These are phyloP conservation scores for Morelia viridis DNA, from an alignment of 2,797 vertebrate species.

Conservation along the genomic window DNA sequence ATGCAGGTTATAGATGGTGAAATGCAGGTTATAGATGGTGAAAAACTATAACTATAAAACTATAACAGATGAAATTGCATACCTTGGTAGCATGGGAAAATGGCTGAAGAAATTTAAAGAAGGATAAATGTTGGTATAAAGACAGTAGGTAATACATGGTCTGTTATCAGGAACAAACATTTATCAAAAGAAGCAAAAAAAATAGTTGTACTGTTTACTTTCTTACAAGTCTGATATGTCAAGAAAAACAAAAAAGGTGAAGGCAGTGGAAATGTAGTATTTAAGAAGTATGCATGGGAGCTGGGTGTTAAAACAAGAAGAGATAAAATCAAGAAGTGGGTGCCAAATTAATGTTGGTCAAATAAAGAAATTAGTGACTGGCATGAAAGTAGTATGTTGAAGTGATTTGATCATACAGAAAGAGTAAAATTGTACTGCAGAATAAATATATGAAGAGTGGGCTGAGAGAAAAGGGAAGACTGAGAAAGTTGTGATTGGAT, in stretches of 20 bases:
- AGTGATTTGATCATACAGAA: background rate
- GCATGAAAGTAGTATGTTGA: background rate
- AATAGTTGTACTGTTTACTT: background rate
- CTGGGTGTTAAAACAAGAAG: background rate
- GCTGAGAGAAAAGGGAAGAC: background rate
- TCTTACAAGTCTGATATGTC: background rate
- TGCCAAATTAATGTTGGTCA: background rate
- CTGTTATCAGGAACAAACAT: background rate
- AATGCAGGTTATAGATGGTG: background rate
- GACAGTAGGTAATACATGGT: background rate
- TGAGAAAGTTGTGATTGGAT: background rate
- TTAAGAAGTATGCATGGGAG: background rate
- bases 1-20: background rate
- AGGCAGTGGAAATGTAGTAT: background rate
- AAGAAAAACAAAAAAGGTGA: background rate
- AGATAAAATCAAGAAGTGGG: background rate
- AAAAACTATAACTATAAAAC: background rate
- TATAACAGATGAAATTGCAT: background rate
- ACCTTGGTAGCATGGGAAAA: background rate
- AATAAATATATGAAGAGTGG: background rate
- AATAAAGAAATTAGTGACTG: background rate
- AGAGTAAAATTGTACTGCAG: background rate
- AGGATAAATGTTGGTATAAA: background rate
- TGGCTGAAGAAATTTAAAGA: background rate
- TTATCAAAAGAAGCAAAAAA: background rate